A percentile compares a stretch with the other conserved stretches of the same genome.
These are phyloP conservation scores for Nasonovia ribisnigri DNA, from an alignment of 2,888 invertebrate genomes.

Conservation along the genomic window DNA sequence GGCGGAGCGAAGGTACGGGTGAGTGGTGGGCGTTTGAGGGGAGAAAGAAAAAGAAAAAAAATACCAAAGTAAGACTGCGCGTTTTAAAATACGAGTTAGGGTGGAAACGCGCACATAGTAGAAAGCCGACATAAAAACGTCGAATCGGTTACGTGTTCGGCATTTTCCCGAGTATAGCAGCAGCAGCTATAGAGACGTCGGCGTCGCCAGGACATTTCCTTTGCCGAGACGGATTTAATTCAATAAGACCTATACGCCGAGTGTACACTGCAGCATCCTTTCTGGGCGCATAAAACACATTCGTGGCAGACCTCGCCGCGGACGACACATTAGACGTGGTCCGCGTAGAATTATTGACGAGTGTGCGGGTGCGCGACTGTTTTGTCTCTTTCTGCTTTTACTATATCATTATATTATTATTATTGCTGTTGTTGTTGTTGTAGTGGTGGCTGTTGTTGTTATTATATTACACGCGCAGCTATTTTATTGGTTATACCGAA, in stretches of 20 bases:
- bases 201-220: background rate
- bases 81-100: slow-evolving; percentile 14
- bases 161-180: slow-evolving; percentile 13
- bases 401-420: background rate
- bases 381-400: background rate
- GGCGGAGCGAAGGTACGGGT: background rate
- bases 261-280: background rate
- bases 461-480: background rate
- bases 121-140: slow-evolving; percentile 48
- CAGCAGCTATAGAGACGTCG: background rate
- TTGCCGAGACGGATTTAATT: slow-evolving; percentile 50
- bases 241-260: slow-evolving; percentile 39
- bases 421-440: no score
- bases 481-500: background rate
- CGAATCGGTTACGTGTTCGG: slow-evolving; percentile 63
- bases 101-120: background rate
- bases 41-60: background rate
- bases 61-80: slow-evolving; percentile 1
- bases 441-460: background rate
- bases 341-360: background rate
- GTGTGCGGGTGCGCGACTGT: background rate
- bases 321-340: background rate
- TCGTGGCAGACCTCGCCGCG: background rate
- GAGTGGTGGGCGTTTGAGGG: background rate
- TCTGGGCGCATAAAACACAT: slow-evolving; percentile 22